Percentiles rank a stretch among this genome's conserved stretches.
phyloP scores from a whole-genome alignment of 2,113 vertebrate species.

The Danionella cerebrum region DNA sequence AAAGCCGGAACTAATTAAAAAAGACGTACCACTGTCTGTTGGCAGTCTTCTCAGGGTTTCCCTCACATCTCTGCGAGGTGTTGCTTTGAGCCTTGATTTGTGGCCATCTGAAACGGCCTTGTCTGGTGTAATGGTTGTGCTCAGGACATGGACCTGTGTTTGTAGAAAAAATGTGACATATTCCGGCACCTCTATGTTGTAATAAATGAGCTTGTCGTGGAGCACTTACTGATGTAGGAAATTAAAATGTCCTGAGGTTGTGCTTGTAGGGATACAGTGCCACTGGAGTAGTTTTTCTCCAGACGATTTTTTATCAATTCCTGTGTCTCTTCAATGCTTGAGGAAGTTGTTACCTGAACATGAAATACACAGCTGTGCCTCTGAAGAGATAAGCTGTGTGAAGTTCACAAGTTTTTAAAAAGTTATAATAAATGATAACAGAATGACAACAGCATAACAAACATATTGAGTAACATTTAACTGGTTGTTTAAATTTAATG shows the following conservation, averaged over 20 bases:
- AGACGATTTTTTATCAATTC: constrained; percentile 40
- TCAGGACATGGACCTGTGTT: constrained; percentile 58
- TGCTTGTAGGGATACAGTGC: constrained; percentile 24
- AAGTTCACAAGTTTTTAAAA: too few relatives aligned
- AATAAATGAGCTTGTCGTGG: too few relatives aligned
- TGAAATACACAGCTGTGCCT: constrained; percentile 60
- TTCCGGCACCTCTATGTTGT: not conserved
- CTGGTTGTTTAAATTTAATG: too few relatives aligned
- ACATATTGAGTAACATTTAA: too few relatives aligned
- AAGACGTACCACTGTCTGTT: constrained; percentile 67
- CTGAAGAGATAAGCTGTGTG: constrained; percentile 1
- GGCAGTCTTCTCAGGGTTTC: constrained; percentile 52
- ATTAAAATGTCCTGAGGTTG: constrained; percentile 47
- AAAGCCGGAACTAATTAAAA: too few relatives aligned
- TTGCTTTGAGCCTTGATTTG: constrained; percentile 51
- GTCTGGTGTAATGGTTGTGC: constrained; percentile 49
- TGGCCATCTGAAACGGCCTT: constrained; percentile 71
- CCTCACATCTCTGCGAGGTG: constrained; percentile 52
- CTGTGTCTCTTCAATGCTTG: constrained; percentile 37
- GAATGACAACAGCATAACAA: too few relatives aligned
- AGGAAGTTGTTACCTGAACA: constrained; percentile 43
- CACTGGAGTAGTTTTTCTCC: constrained; percentile 32
- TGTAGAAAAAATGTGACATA: constrained; percentile 32
- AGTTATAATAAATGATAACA: too few relatives aligned
- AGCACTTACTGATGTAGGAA: constrained; percentile 54